Conservation (phyloP, 2,113 vertebrate species). For the Coryphaenoides rupestris region DNA sequence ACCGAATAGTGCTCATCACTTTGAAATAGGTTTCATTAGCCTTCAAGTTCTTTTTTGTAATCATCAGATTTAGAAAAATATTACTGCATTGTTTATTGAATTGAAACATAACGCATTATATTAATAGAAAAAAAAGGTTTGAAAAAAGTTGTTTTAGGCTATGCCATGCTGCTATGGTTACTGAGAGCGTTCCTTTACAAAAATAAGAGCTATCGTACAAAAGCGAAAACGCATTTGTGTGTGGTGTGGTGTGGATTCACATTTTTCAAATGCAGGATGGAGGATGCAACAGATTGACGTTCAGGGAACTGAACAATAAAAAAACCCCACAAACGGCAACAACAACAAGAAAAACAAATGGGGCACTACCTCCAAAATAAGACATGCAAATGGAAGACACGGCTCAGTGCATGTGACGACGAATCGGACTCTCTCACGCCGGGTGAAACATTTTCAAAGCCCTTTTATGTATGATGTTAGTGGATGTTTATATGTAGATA, state of each 20-base stretch:
- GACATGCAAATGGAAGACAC: constrained; percentile 40
- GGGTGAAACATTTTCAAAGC: constrained; percentile 35
- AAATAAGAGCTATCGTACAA: constrained; percentile 72
- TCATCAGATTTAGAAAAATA: constrained; percentile 27
- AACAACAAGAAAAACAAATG: constrained; percentile 4
- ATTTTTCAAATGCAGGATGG: constrained; percentile 35
- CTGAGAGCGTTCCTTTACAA: constrained; percentile 51
- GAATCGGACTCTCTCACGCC: constrained; percentile 14
- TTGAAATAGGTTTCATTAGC: constrained; percentile 25
- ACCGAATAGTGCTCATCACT: constrained; percentile 42
- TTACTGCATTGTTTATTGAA: constrained; percentile 47
- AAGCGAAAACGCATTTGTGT: constrained; percentile 46
- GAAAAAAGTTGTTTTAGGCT: constrained; percentile 32
- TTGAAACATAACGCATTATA: constrained; percentile 25
- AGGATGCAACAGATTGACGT: constrained; percentile 12
- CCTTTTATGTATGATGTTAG: constrained; percentile 37
- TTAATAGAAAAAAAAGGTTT: constrained; percentile 36
- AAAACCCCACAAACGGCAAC: constrained; percentile 32
- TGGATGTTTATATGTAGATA: no score
- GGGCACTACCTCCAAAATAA: no score
- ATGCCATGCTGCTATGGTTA: constrained; percentile 27
- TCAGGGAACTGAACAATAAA: constrained; percentile 40
- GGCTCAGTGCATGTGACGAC: constrained; percentile 58
- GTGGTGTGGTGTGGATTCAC: constrained; percentile 34
- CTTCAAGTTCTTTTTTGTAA: constrained; percentile 24